Conservation (phyloP, 2,113 vertebrate species). For the Xiphophorus hellerii region DNA sequence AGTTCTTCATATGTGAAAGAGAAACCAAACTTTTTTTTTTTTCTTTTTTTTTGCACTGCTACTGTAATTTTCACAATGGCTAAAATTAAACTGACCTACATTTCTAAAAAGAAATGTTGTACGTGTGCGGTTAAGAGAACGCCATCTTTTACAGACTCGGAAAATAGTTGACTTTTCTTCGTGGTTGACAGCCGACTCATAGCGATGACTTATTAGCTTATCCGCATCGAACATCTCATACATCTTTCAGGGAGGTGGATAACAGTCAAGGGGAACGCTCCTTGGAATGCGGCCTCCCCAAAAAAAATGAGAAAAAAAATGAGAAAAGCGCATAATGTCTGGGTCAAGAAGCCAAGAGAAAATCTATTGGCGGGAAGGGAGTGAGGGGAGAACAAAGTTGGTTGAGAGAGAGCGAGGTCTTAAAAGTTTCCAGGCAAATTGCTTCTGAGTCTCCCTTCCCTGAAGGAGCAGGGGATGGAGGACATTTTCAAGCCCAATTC, state of each 20-base stretch:
- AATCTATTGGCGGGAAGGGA: conserved; percentile 12
- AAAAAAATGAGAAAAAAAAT: conserved; percentile 4
- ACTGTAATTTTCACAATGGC: not conserved
- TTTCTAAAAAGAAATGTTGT: not conserved
- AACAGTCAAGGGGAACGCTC: conserved; percentile 34
- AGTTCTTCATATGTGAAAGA: not conserved
- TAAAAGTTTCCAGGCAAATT: conserved; percentile 37
- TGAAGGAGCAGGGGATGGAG: conserved; percentile 13
- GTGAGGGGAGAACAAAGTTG: conserved; percentile 9
- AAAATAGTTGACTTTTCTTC: not conserved
- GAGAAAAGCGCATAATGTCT: conserved; percentile 27
- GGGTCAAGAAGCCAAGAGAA: conserved; percentile 23
- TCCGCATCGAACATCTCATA: conserved; percentile 31
- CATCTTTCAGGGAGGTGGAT: conserved; percentile 31
- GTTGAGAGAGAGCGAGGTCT: conserved; percentile 32
- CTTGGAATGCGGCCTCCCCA: conserved; percentile 13
- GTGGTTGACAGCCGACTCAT: not conserved
- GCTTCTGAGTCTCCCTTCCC: conserved; percentile 9
- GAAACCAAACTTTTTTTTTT: not conserved
- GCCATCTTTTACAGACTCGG: not conserved
- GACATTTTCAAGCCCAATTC: conserved; percentile 44
- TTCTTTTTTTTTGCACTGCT: not conserved
- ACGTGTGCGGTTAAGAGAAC: not conserved
- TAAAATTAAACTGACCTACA: not conserved
- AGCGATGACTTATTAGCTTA: conserved; percentile 9